A percentile compares a stretch with the other conserved stretches of the same genome.
Conservation (phyloP, 2,113 vertebrate genomes). For the Elachura formosa region DNA sequence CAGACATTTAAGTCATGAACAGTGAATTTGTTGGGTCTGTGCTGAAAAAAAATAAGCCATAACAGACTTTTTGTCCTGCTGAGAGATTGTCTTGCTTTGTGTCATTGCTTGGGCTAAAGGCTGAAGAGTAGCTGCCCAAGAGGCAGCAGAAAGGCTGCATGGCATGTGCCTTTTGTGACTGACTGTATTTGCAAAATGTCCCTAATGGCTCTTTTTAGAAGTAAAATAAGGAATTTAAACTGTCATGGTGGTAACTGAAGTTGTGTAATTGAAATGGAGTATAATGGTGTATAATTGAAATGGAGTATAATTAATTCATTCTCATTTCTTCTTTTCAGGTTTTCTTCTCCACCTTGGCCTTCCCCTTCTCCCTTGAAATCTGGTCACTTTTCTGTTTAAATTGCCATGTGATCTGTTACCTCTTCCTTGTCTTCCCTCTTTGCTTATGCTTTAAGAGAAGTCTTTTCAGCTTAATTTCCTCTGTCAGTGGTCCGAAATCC, state of each 20-base stretch:
- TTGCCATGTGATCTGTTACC: not conserved
- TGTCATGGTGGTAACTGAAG: not conserved
- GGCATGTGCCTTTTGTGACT: not conserved
- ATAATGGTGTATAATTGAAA: too few species aligned
- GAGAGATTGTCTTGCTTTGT: not conserved
- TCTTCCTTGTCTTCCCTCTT: constrained; percentile 1
- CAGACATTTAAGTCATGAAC: not conserved
- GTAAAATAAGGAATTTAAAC: not conserved
- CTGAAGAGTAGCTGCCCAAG: not conserved
- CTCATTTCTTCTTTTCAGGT: constrained; percentile 65
- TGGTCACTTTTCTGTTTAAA: not conserved
- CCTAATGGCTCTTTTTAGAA: not conserved
- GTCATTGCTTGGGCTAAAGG: not conserved
- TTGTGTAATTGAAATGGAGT: not conserved
- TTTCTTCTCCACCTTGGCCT: constrained; percentile 42
- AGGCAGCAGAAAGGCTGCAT: not conserved
- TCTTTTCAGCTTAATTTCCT: constrained; percentile 43
- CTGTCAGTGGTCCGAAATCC: constrained; percentile 51
- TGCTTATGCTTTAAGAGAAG: constrained; percentile 35
- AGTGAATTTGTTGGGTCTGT: not conserved
- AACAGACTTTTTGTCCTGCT: not conserved
- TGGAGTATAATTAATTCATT: constrained; percentile 43
- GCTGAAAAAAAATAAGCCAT: not conserved
- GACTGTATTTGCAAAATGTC: not conserved
- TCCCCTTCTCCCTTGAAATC: constrained; percentile 31